Conservation (phyloP, 2,888 invertebrate species). For the Gandaritis pyraliata region DNA sequence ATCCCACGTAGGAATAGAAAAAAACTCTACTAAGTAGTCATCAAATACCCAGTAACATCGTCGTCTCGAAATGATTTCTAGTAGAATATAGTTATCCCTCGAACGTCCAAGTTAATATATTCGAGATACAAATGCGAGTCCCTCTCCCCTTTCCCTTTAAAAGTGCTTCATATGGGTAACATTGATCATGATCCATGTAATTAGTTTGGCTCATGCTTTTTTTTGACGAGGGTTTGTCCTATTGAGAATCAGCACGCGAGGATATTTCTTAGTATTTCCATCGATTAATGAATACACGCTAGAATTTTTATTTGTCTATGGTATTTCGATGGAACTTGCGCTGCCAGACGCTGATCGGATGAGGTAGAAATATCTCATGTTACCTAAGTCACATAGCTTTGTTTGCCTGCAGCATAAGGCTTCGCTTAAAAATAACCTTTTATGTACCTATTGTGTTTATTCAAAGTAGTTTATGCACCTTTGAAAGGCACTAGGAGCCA, state of each 20-base stretch:
- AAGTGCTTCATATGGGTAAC: slow-evolving; percentile 48
- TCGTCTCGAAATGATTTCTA: too few species aligned
- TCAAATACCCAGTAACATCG: too few species aligned
- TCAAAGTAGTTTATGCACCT: too few species aligned
- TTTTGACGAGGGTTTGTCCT: slow-evolving; percentile 30
- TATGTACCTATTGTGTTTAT: too few species aligned
- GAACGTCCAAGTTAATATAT: background rate
- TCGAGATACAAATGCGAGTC: slow-evolving; percentile 31
- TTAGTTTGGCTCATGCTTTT: slow-evolving; percentile 62
- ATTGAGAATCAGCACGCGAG: slow-evolving; percentile 23
- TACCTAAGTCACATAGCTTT: background rate
- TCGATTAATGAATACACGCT: too few species aligned
- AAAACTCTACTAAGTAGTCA: too few species aligned
- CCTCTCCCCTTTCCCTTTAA: slow-evolving; percentile 46
- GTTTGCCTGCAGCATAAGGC: background rate
- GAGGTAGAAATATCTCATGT: slow-evolving; percentile 2
- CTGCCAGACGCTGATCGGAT: background rate
- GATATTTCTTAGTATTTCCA: too few species aligned
- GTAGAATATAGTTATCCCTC: background rate
- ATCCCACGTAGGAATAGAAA: too few species aligned
- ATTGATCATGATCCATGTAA: slow-evolving; percentile 67
- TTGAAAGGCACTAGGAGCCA: background rate
- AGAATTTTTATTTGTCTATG: too few species aligned
- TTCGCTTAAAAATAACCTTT: background rate
- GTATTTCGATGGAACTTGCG: background rate